Conservation (phyloP, 30 jellyfish, hydroid and myxozoan species). For the Chironex yamaguchii region DNA sequence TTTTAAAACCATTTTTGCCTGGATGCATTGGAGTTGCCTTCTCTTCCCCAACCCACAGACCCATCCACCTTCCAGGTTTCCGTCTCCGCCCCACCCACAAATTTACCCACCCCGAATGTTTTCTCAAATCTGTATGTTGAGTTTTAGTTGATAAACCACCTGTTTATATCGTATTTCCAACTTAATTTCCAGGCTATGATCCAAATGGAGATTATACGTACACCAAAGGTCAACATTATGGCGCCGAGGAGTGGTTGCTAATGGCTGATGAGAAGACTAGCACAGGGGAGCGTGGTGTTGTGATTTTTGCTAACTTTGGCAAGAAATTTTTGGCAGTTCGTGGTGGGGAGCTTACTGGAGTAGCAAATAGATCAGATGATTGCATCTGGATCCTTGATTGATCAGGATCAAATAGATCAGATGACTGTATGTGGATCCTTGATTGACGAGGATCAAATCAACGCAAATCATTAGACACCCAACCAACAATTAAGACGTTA, state of each 20-base stretch:
- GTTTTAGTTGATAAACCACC: too few species aligned
- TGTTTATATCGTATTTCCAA: background rate
- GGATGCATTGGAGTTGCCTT: too few species aligned
- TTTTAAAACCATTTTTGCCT: too few species aligned
- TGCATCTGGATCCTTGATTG: constrained; percentile 85
- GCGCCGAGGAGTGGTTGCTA: constrained; percentile 89
- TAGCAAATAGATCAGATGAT: constrained; percentile 56
- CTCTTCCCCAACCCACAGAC: too few species aligned
- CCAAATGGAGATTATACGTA: constrained; percentile 87
- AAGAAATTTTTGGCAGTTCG: constrained; percentile 80
- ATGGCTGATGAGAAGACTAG: constrained; percentile 72
- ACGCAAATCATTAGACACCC: too few species aligned
- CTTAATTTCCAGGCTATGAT: constrained; percentile 80
- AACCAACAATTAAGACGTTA: too few species aligned
- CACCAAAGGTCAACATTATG: constrained; percentile 92
- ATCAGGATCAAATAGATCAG: constrained; percentile 47
- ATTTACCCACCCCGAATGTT: too few species aligned
- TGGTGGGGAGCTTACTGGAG: constrained; percentile 83
- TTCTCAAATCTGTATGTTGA: too few species aligned
- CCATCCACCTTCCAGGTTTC: too few species aligned
- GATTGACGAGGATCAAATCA: constrained; percentile 66
- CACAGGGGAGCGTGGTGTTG: constrained; percentile 88
- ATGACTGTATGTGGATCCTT: constrained; percentile 83
- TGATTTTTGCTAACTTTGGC: constrained; percentile 84
- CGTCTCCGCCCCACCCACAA: too few species aligned